phyloP scores from a whole-genome alignment of 2,113 vertebrate genomes.

The Notarius lentiginosus region DNA sequence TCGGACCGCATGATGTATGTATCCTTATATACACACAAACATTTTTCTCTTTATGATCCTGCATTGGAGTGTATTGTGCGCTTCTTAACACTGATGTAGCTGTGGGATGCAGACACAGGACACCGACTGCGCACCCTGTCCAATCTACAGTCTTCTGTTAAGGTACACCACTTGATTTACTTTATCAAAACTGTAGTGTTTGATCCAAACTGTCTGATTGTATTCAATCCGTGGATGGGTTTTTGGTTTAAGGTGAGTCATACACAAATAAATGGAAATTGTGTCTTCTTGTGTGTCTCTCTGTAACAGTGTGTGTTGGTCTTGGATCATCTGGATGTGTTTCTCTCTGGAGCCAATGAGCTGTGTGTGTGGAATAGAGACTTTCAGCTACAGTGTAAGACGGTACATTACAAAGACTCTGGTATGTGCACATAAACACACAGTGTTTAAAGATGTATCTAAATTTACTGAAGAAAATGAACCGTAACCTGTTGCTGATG shows the following conservation, averaged over 20 bases:
- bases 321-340: constrained; percentile 81
- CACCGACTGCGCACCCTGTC: constrained; percentile 81
- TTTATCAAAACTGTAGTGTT: neutral
- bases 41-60: neutral
- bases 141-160: constrained; percentile 90
- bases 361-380: constrained; percentile 89
- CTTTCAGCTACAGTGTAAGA: constrained; percentile 86
- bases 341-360: constrained; percentile 88
- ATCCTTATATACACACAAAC: constrained; percentile 74
- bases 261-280: neutral
- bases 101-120: constrained; percentile 87
- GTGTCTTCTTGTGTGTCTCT: neutral
- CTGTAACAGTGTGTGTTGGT: constrained; percentile 83
- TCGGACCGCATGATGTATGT: constrained; percentile 90
- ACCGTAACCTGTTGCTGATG: neutral
- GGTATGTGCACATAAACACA: constrained; percentile 68
- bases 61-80: neutral
- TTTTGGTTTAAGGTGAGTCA: neutral
- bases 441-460: neutral
- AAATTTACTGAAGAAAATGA: neutral
- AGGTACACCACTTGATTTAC: constrained; percentile 70
- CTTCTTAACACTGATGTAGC: constrained; percentile 61
- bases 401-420: constrained; percentile 81
- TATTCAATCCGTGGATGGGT: neutral
- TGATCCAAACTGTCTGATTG: neutral